These are phyloP conservation scores for Empis stercorea DNA, from an alignment of 2,888 invertebrate genomes.

Conservation along the genomic window DNA sequence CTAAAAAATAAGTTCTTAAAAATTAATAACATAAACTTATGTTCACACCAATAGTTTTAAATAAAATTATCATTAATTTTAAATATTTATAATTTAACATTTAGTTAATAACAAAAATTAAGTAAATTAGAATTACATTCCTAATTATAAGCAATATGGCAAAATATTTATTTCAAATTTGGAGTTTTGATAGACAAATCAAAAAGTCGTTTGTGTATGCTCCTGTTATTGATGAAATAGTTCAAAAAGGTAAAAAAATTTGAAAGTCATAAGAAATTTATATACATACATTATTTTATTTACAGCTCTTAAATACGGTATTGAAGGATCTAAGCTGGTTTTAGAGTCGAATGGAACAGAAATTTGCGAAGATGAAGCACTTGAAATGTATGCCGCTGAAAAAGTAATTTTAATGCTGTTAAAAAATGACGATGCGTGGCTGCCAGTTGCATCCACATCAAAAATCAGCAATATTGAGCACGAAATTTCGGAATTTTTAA, in stretches of 20 bases:
- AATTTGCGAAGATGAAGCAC: background rate
- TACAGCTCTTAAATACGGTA: background rate
- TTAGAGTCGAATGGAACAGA: background rate
- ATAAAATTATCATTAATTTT: too few relatives aligned
- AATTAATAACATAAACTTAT: too few relatives aligned
- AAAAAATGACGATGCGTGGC: background rate
- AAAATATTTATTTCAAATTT: background rate
- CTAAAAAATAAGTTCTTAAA: too few relatives aligned
- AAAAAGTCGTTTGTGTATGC: background rate
- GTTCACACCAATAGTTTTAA: too few relatives aligned
- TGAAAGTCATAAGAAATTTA: background rate
- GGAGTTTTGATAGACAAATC: background rate
- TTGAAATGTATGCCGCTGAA: background rate
- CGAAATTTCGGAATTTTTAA: background rate
- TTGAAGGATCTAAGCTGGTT: background rate
- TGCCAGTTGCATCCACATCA: background rate
- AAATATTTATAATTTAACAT: too few relatives aligned
- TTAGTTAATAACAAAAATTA: too few relatives aligned
- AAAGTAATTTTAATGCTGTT: background rate
- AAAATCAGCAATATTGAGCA: background rate
- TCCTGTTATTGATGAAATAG: background rate
- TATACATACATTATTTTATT: background rate
- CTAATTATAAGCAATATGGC: background rate
- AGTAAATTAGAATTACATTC: too few relatives aligned
- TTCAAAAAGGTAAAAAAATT: background rate